These are phyloP conservation scores for Ceriagrion tenellum DNA, from an alignment of 2,888 invertebrate species.

Conservation along the genomic window DNA sequence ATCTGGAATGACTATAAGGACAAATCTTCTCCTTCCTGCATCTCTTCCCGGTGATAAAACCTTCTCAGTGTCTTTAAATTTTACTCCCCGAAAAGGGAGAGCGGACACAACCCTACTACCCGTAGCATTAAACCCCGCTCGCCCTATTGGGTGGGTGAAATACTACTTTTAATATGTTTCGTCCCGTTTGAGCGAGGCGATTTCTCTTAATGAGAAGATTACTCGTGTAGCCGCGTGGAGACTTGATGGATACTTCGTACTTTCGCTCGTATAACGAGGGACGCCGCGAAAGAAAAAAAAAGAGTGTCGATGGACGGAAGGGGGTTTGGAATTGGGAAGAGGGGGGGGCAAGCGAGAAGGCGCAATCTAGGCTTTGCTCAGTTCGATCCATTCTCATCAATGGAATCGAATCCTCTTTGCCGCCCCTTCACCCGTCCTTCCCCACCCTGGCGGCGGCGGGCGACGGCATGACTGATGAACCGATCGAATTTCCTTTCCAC, in stretches of 20 bases:
- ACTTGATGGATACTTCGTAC: constrained; percentile 1
- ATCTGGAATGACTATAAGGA: too few relatives aligned
- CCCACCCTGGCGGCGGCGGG: neutral
- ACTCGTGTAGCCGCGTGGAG: neutral
- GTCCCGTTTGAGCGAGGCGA: neutral
- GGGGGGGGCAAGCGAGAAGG: neutral
- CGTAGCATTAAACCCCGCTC: neutral
- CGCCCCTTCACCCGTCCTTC: neutral
- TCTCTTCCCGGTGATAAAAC: neutral
- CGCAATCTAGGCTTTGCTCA: neutral
- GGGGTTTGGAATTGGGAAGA: neutral
- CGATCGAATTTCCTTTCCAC: neutral
- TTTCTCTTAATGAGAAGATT: constrained; percentile 11
- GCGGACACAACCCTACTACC: neutral
- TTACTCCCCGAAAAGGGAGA: neutral
- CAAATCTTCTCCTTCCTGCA: too few relatives aligned
- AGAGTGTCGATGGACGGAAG: neutral
- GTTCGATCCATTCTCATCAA: constrained; percentile 36
- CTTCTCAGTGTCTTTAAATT: neutral
- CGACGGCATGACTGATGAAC: constrained; percentile 24
- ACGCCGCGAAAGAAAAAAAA: neutral
- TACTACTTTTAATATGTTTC: neutral
- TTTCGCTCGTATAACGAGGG: neutral
- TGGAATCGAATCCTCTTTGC: constrained; percentile 34
- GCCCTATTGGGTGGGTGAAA: neutral